Evolutionary conservation across 2,113 vertebrate species (phyloP), one percentile per base, ranked within the genome.

Genomic region (Fregetta grallaria): DNA sequence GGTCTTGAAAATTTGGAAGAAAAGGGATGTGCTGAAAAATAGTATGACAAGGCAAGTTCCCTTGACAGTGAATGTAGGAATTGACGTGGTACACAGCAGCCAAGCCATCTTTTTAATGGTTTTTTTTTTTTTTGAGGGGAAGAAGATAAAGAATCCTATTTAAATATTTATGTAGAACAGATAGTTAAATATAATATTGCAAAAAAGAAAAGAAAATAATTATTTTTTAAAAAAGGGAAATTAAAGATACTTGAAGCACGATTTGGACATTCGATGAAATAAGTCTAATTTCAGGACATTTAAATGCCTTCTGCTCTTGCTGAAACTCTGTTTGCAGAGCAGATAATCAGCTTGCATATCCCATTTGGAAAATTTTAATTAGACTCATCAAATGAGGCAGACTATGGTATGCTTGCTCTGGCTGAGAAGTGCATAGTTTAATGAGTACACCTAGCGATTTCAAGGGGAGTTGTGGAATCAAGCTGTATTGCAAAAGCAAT

Each of bases 1-100:
- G 55, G 68, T 96, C 94, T 95, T 86, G 84, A 94, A 61, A 81
- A 70, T 90, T 63, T 86, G 68, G 93, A 92, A 95, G 83, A 77
- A 92, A 91, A 96, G 12, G 20, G 45, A 78, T 93, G 17, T 93
- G 52, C 85, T 87, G n/a, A 85, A 94, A 96, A 90, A 58, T n/a
- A 83, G 52, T 56, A 76, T 67, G 92, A 86, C 65, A 95, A 66
- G 58, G 71, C 62, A 95, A 83, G 36, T 92, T 80, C 26, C 9
- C 59, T 91, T 93, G 70, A 86, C 72, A 71, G 56, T 52, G 56
- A 91, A 55, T 49, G 47, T 29, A 70, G 73, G 20, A 82, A 90
- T 29, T 75, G 23, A 34, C 32, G 90, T 78, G 52, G 55, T 84
- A 66, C 45, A 76, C 20, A 80, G 32, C 29, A 50, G 5, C 42